Evolutionary conservation across 2,888 invertebrate genomes (phyloP).

Genomic region (Zaprionus obscuricornis): DNA sequence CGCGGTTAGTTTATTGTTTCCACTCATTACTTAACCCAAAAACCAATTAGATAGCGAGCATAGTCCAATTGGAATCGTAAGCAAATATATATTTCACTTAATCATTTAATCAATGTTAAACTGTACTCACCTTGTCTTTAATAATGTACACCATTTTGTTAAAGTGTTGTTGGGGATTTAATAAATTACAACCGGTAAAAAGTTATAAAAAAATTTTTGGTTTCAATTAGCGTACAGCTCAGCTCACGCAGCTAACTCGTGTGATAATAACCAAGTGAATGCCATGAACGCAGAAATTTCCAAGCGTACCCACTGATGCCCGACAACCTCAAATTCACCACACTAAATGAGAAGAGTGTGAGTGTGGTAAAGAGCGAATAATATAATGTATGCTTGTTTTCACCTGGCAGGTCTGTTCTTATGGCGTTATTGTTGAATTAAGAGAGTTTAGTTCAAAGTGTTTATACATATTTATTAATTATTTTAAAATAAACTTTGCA

Average conservation of each 20-base stretch:
- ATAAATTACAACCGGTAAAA: constrained; percentile 51
- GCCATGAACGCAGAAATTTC: no score
- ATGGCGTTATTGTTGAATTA: neutral
- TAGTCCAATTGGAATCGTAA: neutral
- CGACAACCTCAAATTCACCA: constrained; percentile 14
- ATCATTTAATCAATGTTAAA: neutral
- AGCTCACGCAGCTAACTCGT: constrained; percentile 51
- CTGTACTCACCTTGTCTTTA: constrained; percentile 76
- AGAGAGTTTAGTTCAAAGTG: neutral
- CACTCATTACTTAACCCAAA: constrained; percentile 46
- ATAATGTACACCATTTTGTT: constrained; percentile 81
- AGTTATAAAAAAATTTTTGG: constrained; percentile 29
- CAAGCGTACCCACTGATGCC: no score
- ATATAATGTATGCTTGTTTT: no score
- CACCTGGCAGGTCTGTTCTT: constrained; percentile 10
- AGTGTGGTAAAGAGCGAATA: neutral
- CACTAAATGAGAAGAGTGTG: constrained; percentile 6
- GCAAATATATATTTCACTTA: neutral
- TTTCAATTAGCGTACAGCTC: constrained; percentile 47
- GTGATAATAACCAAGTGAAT: constrained; percentile 53
- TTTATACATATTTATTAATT: neutral
- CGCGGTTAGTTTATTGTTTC: constrained; percentile 10
- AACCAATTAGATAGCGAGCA: no score
- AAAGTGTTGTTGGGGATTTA: constrained; percentile 17
- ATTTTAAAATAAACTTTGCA: no score